phyloP scores from a whole-genome alignment of 2,797 vertebrate genomes.

The Coregonus suidteri region DNA sequence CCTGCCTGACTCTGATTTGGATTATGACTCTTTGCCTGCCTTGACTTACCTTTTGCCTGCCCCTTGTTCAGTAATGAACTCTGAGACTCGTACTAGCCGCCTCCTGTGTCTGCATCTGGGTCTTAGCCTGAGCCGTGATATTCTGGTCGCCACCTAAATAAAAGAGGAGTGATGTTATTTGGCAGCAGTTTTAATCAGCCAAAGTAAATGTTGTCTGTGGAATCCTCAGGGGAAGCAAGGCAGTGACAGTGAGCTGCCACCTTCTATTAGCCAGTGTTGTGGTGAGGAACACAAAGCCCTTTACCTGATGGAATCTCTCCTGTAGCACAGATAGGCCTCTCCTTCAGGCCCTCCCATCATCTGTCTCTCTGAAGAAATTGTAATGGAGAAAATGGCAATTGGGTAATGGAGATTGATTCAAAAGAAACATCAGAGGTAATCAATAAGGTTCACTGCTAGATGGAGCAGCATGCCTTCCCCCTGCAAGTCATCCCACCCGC shows the following conservation, averaged over 20 bases:
- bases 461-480: background rate
- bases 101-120: too few relatives aligned
- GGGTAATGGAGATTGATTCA: slow-evolving; percentile 75
- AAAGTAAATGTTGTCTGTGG: slow-evolving; percentile 65
- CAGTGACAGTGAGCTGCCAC: slow-evolving; percentile 35
- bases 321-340: slow-evolving; percentile 32
- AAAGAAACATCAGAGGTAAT: slow-evolving; percentile 71
- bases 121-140: too few relatives aligned
- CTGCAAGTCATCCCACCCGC: slow-evolving; percentile 40
- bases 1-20: too few relatives aligned
- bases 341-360: slow-evolving; percentile 52
- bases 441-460: slow-evolving; percentile 59
- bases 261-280: slow-evolving; percentile 48
- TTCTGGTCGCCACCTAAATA: slow-evolving; percentile 21
- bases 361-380: slow-evolving; percentile 61
- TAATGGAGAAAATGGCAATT: slow-evolving; percentile 66
- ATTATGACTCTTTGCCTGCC: too few relatives aligned
- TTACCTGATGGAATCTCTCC: slow-evolving; percentile 59
- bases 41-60: too few relatives aligned
- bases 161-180: slow-evolving; percentile 39
- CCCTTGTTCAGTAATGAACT: too few relatives aligned
- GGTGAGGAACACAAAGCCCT: slow-evolving; percentile 25
- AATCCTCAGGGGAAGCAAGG: slow-evolving; percentile 34
- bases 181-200: slow-evolving; percentile 59
- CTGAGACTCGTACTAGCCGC: too few relatives aligned